These are phyloP conservation scores for Chondrosia reniformis DNA, from an alignment of 37 sponge, comb jelly and placozoan species.

Conservation along the genomic window DNA sequence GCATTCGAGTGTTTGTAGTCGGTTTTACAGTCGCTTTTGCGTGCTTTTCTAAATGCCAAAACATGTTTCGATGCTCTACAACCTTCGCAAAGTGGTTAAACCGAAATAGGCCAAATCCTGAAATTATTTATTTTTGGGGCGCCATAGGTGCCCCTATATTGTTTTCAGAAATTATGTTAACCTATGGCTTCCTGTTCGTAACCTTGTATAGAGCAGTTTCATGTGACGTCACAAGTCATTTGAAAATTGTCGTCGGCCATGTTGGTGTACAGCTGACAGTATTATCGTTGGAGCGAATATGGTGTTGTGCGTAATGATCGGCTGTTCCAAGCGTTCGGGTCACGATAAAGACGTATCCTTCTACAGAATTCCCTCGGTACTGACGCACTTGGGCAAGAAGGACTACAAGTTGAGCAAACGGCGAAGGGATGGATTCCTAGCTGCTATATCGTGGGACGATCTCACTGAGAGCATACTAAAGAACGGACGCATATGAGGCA, in stretches of 20 bases:
- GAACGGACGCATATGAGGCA: neutral
- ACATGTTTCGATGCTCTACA: no score
- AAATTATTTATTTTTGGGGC: no score
- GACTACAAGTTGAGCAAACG: neutral
- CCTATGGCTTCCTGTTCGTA: no score
- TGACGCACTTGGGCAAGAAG: neutral
- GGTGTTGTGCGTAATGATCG: neutral
- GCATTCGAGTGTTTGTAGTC: no score
- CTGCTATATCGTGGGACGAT: neutral
- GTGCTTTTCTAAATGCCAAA: no score
- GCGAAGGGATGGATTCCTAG: constrained; percentile 1
- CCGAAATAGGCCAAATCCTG: no score
- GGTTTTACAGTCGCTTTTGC: no score
- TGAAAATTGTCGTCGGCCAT: neutral
- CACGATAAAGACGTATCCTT: constrained; percentile 7
- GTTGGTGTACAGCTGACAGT: neutral
- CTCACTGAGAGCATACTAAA: neutral
- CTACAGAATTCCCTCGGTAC: neutral
- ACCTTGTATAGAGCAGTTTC: no score
- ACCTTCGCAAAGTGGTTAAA: no score
- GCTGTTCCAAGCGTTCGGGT: neutral
- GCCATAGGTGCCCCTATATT: no score
- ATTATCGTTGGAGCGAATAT: neutral
- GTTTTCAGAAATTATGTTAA: no score
- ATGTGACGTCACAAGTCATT: no score